phyloP scores from a whole-genome alignment of 2,888 invertebrate species.

The Byasa hedistus region DNA sequence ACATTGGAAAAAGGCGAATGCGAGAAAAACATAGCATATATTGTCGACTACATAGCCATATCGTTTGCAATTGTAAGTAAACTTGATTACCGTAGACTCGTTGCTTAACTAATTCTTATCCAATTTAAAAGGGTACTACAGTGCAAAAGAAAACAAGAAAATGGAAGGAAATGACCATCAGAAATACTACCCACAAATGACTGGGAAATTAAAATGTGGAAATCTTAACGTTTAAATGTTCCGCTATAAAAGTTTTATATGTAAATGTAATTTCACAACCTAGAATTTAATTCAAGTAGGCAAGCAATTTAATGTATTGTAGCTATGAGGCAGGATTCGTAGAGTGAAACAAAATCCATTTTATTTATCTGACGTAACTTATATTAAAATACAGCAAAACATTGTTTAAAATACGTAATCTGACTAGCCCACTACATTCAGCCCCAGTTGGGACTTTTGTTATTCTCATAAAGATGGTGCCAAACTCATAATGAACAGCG shows the following conservation, averaged over 20 bases:
- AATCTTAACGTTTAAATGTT: not conserved
- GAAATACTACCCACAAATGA: slow-evolving; percentile 43
- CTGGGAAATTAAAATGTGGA: slow-evolving; percentile 53
- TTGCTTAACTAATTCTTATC: slow-evolving; percentile 69
- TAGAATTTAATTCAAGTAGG: not conserved
- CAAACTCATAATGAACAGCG: too few relatives aligned
- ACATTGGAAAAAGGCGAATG: slow-evolving; percentile 37
- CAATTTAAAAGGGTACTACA: slow-evolving; percentile 54
- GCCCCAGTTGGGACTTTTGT: too few relatives aligned
- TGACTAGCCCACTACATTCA: too few relatives aligned
- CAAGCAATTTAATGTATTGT: not conserved
- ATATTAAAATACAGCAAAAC: slow-evolving; percentile 13
- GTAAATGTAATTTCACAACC: slow-evolving; percentile 4
- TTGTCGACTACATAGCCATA: slow-evolving; percentile 61
- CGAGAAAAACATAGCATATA: slow-evolving; percentile 55
- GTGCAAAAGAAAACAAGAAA: slow-evolving; percentile 49
- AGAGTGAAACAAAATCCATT: not conserved
- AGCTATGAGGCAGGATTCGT: not conserved
- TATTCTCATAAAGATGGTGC: too few relatives aligned
- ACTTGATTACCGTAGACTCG: slow-evolving; percentile 60
- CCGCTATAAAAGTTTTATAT: slow-evolving; percentile 7
- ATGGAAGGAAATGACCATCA: slow-evolving; percentile 47
- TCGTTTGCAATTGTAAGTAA: slow-evolving; percentile 71
- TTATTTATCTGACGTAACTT: slow-evolving; percentile 28
- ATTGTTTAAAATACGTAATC: not conserved